A percentile compares a stretch with the other conserved stretches of the same genome.
phyloP scores from a whole-genome alignment of 2,797 vertebrate species.

The Argentina silus region DNA sequence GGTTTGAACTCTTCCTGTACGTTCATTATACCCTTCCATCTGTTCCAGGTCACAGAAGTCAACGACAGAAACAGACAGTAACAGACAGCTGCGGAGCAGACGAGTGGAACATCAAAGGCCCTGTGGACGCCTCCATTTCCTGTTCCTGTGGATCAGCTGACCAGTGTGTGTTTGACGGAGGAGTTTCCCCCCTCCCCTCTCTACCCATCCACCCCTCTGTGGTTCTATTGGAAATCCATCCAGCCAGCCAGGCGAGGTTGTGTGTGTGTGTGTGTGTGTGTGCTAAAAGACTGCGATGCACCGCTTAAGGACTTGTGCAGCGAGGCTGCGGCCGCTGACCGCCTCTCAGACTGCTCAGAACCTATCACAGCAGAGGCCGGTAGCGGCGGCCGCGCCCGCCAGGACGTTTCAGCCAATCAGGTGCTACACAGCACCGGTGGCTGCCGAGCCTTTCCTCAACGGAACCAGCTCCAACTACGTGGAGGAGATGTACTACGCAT shows the following conservation, averaged over 20 bases:
- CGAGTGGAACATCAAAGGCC: too few relatives aligned
- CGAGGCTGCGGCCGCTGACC: conserved; percentile 90
- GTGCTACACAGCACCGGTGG: conserved; percentile 90
- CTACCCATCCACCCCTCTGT: too few relatives aligned
- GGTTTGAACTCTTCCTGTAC: too few relatives aligned
- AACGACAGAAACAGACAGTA: too few relatives aligned
- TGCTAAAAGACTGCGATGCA: conserved; percentile 83
- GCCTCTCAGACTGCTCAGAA: conserved; percentile 93
- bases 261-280: conserved; percentile 43
- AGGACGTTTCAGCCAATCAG: conserved; percentile 92
- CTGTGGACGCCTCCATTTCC: too few relatives aligned
- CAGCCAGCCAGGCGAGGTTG: neutral
- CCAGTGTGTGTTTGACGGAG: too few relatives aligned
- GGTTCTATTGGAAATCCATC: too few relatives aligned
- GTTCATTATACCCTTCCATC: too few relatives aligned
- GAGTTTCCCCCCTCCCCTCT: too few relatives aligned
- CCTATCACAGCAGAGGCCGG: conserved; percentile 81
- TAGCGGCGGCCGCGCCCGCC: conserved; percentile 54
- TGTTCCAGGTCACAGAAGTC: too few relatives aligned
- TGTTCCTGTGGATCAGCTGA: too few relatives aligned
- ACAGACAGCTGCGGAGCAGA: too few relatives aligned
- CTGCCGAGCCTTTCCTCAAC: conserved; percentile 94
- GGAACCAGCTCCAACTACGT: conserved; percentile 98
- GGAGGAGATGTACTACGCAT: conserved; percentile 98
- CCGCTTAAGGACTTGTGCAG: conserved; percentile 98